Conservation (phyloP, 2,797 vertebrate genomes). For the Cuniculus paca region DNA sequence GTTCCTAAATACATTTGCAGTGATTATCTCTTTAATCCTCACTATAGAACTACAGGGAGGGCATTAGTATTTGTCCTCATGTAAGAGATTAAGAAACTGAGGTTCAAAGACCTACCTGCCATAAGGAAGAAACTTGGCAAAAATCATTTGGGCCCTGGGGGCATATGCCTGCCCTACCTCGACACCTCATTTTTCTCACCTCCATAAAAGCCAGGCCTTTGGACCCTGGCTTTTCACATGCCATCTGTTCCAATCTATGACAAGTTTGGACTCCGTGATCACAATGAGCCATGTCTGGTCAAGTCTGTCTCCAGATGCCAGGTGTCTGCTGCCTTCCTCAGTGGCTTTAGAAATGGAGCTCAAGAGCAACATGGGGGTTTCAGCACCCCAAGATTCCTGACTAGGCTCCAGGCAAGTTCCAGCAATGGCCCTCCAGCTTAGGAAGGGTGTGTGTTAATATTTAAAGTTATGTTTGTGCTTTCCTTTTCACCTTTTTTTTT, state of each 20-base stretch:
- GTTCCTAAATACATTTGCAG: neutral
- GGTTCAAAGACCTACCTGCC: neutral
- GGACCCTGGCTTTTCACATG: neutral
- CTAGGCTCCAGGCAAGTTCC: neutral
- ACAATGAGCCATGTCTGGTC: neutral
- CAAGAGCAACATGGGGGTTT: neutral
- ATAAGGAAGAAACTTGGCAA: slow-evolving; percentile 41
- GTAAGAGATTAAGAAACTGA: slow-evolving; percentile 43
- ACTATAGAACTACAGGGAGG: neutral
- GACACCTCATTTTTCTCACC: neutral
- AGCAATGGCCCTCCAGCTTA: neutral
- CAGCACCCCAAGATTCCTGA: neutral
- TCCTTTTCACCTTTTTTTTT: slow-evolving; percentile 56
- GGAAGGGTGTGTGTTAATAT: slow-evolving; percentile 2
- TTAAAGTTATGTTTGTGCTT: slow-evolving; percentile 74
- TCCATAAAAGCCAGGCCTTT: neutral
- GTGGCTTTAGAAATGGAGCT: neutral
- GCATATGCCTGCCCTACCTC: fast-evolving
- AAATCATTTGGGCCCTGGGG: neutral
- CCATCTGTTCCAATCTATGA: neutral
- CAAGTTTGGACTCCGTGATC: neutral
- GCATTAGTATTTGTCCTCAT: neutral
- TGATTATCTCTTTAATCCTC: slow-evolving; percentile 35
- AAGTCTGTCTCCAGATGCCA: neutral
- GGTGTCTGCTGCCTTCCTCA: neutral